phyloP scores from a whole-genome alignment of 1,140 invertebrate genomes.

The Spodoptera frugiperda region DNA sequence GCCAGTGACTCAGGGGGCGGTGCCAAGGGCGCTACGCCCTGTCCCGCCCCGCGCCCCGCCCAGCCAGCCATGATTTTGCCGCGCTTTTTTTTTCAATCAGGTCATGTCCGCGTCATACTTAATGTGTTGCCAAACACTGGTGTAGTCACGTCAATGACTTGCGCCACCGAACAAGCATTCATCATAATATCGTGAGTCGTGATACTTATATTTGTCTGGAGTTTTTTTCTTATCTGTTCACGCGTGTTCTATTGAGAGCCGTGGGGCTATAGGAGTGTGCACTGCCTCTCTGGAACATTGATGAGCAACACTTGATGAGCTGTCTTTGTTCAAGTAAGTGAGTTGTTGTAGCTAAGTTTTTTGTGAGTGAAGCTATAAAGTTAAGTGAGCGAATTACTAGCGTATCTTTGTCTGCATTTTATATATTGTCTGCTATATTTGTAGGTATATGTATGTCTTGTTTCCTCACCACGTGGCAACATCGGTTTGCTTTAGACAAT shows the following conservation, averaged over 20 bases:
- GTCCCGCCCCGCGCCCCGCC: conserved; percentile 76
- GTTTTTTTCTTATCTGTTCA: conserved; percentile 30
- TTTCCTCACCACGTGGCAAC: too few species aligned
- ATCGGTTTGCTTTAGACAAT: too few species aligned
- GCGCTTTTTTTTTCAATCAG: conserved; percentile 81
- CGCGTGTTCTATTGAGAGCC: conserved; percentile 34
- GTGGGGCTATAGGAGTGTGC: conserved; percentile 3
- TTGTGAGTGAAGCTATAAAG: conserved; percentile 2
- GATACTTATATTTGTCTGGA: conserved; percentile 41
- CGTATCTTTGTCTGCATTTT: too few species aligned
- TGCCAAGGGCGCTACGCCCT: conserved; percentile 82
- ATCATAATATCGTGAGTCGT: conserved; percentile 46
- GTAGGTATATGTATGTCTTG: too few species aligned
- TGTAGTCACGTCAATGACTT: conserved; percentile 70
- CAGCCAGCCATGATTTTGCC: conserved; percentile 79
- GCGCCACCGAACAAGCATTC: conserved; percentile 42
- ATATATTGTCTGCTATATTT: too few species aligned
- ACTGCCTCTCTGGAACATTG: conserved; percentile 15
- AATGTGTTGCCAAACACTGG: conserved; percentile 82
- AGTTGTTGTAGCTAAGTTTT: conserved; percentile 12
- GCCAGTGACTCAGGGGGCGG: conserved; percentile 80
- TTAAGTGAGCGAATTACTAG: background rate
- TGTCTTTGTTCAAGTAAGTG: conserved; percentile 15
- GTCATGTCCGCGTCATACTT: conserved; percentile 71
- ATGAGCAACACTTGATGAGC: conserved; percentile 12